Evolutionary conservation across 2,113 vertebrate species (phyloP).

Genomic region (Physeter macrocephalus): DNA sequence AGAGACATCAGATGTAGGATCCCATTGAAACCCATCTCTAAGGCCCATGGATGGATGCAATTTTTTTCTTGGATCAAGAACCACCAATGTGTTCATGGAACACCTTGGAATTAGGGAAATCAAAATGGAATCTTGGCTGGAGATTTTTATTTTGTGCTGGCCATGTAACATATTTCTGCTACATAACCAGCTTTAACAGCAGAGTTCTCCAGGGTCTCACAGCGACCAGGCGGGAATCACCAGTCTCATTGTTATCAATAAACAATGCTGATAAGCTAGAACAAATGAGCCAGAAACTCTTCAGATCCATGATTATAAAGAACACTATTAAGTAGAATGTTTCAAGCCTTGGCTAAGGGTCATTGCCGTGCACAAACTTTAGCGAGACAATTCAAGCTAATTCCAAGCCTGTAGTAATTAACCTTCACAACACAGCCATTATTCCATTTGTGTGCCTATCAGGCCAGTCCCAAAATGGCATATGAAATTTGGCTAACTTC

Average conservation of each 20-base stretch:
- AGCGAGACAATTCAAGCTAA: background rate
- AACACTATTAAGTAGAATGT: slow-evolving; percentile 15
- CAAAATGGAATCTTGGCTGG: background rate
- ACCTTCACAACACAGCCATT: background rate
- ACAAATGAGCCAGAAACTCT: background rate
- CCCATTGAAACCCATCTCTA: background rate
- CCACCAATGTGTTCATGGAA: background rate
- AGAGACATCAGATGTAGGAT: background rate
- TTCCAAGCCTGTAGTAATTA: background rate
- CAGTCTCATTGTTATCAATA: slow-evolving; percentile 55
- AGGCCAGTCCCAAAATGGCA: background rate
- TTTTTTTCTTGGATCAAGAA: background rate
- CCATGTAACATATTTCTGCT: background rate
- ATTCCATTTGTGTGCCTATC: background rate
- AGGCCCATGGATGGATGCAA: background rate
- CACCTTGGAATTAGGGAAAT: background rate
- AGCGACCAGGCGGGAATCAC: slow-evolving; percentile 46
- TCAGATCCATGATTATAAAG: background rate
- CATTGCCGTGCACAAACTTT: background rate
- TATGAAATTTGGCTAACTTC: background rate
- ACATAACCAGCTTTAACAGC: slow-evolving; percentile 13
- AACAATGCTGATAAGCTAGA: background rate
- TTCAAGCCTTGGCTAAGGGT: background rate
- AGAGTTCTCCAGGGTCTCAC: background rate
- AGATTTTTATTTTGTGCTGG: background rate